Evolutionary conservation across 1,140 invertebrate genomes (phyloP).

Genomic region (Pseudomyrmex concolor): DNA sequence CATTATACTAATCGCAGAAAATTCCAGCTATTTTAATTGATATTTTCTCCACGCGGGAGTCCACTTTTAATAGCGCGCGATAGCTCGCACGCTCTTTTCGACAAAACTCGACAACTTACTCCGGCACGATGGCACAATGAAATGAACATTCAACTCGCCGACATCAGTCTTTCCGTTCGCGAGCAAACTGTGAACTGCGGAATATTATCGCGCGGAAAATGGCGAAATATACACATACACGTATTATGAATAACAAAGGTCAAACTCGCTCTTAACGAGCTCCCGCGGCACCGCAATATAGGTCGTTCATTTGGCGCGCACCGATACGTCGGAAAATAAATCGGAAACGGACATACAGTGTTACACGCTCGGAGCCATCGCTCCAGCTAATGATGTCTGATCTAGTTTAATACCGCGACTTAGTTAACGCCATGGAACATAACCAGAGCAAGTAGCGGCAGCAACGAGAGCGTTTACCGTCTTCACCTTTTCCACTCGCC

Average conservation of each 20-base stretch:
- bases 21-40: too few relatives aligned
- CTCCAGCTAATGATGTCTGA: slow-evolving; percentile 63
- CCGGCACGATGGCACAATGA: not conserved
- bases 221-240: not conserved
- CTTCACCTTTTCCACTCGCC: slow-evolving; percentile 16
- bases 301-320: slow-evolving; percentile 43
- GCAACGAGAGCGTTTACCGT: not conserved
- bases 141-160: not conserved
- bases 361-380: not conserved
- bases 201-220: slow-evolving; percentile 30
- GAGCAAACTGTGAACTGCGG: not conserved
- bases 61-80: too few relatives aligned
- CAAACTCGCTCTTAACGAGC: slow-evolving; percentile 51
- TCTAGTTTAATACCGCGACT: slow-evolving; percentile 70
- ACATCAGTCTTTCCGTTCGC: not conserved
- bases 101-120: not conserved
- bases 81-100: not conserved
- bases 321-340: slow-evolving; percentile 45
- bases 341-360: slow-evolving; percentile 58
- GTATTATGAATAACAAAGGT: slow-evolving; percentile 27
- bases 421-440: slow-evolving; percentile 63
- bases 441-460: slow-evolving; percentile 24
- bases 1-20: too few relatives aligned
- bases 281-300: slow-evolving; percentile 45
- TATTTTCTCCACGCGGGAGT: too few relatives aligned